Percentiles rank a stretch among this genome's conserved stretches.
These are phyloP conservation scores for Metridium senile DNA, from an alignment of 92 coral and sea anemone genomes.

Conservation along the genomic window DNA sequence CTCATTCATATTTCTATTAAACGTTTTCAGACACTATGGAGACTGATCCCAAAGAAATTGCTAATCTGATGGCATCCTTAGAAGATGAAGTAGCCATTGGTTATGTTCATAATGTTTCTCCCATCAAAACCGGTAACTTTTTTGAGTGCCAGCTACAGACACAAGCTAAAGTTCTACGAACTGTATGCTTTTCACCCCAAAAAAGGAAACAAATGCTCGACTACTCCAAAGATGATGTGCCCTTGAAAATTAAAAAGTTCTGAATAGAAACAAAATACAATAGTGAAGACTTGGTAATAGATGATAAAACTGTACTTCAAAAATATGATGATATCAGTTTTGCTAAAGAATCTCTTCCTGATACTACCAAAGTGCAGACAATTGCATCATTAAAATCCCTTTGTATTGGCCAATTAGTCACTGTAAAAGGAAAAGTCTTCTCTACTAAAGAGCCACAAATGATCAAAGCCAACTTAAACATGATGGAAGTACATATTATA, in stretches of 20 bases:
- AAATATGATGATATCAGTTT: slow-evolving; percentile 25
- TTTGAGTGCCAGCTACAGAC: slow-evolving; percentile 22
- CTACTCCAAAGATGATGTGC: not conserved
- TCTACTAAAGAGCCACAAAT: not conserved
- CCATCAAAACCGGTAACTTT: not conserved
- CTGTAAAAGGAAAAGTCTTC: slow-evolving; percentile 38
- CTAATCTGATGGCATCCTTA: not conserved
- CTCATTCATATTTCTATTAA: no score
- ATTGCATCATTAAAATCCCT: slow-evolving; percentile 32
- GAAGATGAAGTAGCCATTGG: not conserved
- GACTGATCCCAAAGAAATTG: not conserved
- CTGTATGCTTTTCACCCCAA: slow-evolving; percentile 48
- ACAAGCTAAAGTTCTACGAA: not conserved
- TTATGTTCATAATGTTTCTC: slow-evolving; percentile 18
- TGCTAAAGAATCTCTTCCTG: slow-evolving; percentile 15
- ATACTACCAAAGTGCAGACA: slow-evolving; percentile 4
- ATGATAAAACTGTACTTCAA: slow-evolving; percentile 24
- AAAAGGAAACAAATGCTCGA: slow-evolving; percentile 29
- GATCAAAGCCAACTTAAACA: slow-evolving; percentile 6
- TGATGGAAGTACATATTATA: slow-evolving; percentile 8
- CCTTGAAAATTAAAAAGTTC: slow-evolving; percentile 39
- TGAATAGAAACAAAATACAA: slow-evolving; percentile 19
- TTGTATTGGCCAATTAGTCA: slow-evolving; percentile 31
- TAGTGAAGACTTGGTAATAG: slow-evolving; percentile 32
- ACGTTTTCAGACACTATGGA: not conserved